Percentiles rank a stretch among this genome's conserved stretches.
Evolutionary conservation across 2,113 vertebrate genomes (phyloP).

Genomic region (Oceanodroma tethys): DNA sequence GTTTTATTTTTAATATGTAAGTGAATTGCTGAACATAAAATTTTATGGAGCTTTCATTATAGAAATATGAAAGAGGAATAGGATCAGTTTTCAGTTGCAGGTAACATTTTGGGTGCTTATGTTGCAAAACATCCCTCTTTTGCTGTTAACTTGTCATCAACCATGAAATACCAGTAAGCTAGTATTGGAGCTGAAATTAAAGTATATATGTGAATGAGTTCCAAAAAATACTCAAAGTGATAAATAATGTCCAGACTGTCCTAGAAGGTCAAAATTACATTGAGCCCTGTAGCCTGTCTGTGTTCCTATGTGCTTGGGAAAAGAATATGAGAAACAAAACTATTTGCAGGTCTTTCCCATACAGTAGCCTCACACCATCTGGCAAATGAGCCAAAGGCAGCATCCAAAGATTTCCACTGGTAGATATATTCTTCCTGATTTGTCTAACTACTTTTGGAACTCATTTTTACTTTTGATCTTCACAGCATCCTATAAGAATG

Average conservation of each 20-base stretch:
- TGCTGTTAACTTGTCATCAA: background rate
- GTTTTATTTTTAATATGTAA: background rate
- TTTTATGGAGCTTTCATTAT: background rate
- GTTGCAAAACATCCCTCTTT: background rate
- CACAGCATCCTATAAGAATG: background rate
- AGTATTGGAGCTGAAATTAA: background rate
- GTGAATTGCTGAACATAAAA: background rate
- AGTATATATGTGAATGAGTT: background rate
- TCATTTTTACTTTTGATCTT: background rate
- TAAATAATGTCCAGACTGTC: background rate
- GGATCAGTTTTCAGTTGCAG: background rate
- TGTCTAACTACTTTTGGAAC: background rate
- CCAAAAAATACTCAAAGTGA: background rate
- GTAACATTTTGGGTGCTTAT: background rate
- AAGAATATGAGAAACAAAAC: background rate
- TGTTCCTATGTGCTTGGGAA: background rate
- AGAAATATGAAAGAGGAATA: background rate
- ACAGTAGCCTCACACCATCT: background rate
- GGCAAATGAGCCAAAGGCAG: background rate
- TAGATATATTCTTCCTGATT: background rate
- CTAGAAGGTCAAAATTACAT: background rate
- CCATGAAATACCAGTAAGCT: background rate
- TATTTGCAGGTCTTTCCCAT: background rate
- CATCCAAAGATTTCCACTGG: background rate
- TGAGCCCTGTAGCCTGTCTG: background rate